Evolutionary conservation across 2,797 vertebrate species (phyloP).

Genomic region (Pelochelys cantorii): DNA sequence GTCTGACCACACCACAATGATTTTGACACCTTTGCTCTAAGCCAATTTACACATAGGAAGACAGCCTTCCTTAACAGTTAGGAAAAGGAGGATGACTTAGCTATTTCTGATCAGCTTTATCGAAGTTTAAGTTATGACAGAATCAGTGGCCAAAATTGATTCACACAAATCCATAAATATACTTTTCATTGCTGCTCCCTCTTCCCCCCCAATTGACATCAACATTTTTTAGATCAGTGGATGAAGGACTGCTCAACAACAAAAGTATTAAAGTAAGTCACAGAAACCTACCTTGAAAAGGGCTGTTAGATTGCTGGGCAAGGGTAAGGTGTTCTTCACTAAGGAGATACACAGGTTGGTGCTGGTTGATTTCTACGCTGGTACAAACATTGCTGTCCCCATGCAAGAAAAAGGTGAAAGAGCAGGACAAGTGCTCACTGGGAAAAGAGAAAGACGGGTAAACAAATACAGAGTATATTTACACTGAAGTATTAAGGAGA

Average conservation of each 20-base stretch:
- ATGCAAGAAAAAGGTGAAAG: conserved; percentile 98
- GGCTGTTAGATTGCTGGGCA: conserved; percentile 95
- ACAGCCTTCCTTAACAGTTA: background rate
- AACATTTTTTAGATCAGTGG: background rate
- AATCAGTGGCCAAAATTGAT: background rate
- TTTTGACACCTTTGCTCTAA: background rate
- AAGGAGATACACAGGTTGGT: conserved; percentile 96
- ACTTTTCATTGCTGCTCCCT: background rate
- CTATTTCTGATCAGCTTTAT: background rate
- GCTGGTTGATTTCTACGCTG: conserved; percentile 99
- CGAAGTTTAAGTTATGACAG: background rate
- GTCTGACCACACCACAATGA: background rate
- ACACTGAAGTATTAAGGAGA: background rate
- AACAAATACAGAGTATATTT: background rate
- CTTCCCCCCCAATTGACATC: background rate
- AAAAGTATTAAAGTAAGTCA: background rate
- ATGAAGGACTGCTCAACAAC: background rate
- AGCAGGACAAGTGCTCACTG: conserved; percentile 98
- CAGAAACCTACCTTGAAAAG: conserved; percentile 92
- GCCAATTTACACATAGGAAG: background rate
- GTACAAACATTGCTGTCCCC: conserved; percentile 99
- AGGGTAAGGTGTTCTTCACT: conserved; percentile 95
- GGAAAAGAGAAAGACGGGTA: conserved; percentile 34
- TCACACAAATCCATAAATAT: background rate
- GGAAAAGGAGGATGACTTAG: background rate